Base-by-base conservation (phyloP, 2,113 vertebrate genomes). In the Rhinichthys klamathensis region DNA sequence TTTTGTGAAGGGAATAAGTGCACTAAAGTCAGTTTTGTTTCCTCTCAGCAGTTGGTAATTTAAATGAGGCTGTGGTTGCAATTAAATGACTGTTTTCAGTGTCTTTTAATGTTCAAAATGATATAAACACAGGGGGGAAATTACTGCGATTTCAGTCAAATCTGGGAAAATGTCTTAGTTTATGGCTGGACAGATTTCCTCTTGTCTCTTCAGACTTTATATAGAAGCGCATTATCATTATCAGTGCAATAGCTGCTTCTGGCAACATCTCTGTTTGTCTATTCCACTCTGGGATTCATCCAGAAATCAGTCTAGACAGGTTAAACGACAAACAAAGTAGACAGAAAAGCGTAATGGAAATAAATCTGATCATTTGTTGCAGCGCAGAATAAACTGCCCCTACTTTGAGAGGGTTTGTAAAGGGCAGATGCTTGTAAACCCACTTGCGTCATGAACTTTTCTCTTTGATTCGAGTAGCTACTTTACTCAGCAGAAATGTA, bases 361-460 rank as follows among this genome's bases (percentile, higher is more conserved):
- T 61, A 73, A 44, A 87, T 84, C 70, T 46, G 65, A 73, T 87
- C 65, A 84, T 87, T 61, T 79, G 38, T 56, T 87, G 69, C 67
- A 46, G 76, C 21, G 16, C 21, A 83, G 60, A 65, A 80, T 25
- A 38, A 60, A 41, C 12, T 8, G 10, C 25, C 27, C 23, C 27
- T 58, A 21, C 23, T 58, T 56, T 58, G n/a, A 56, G 30, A 38
- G 32, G 5, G 18, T 25, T 80, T 41, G 23, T n/a, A 10, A 44
- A 46, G 56, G 15, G 11, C 54, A 78, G 76, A 79, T 79, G 30
- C 21, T n/a, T 61, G 12, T 15, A 8, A 60, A n/a, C 6, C 30
- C 25, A 56, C 49, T 32, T 21, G 65, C 7, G 30, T 4, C 65
- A 21, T 69, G 67, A 70, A 70, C 35, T 73, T 73, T 6, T 49